phyloP scores from a whole-genome alignment of 2,797 vertebrate species.

The Acanthiza pusilla region DNA sequence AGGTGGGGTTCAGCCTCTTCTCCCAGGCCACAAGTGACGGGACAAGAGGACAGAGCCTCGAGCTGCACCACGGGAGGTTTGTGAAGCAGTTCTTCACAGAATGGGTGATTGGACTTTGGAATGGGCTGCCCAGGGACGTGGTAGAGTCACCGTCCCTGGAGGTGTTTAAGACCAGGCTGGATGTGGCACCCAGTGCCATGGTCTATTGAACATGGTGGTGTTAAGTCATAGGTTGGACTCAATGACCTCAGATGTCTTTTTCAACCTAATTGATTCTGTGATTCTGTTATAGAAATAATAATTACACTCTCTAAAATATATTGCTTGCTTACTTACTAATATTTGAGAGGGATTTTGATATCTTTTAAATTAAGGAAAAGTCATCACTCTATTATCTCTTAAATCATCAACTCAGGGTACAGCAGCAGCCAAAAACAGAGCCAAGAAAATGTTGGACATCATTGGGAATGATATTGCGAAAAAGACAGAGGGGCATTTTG shows the following conservation, averaged over 20 bases:
- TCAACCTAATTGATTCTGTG: not conserved
- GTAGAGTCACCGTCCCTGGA: too few species aligned
- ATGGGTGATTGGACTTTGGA: not conserved
- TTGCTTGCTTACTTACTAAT: not conserved
- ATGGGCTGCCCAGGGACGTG: not conserved
- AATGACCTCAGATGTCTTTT: not conserved
- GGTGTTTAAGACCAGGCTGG: not conserved
- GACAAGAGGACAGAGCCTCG: not conserved
- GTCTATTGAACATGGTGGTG: not conserved
- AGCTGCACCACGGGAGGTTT: not conserved
- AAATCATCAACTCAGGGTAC: not conserved
- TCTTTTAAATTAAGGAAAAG: not conserved
- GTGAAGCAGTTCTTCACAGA: not conserved
- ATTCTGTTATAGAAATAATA: not conserved
- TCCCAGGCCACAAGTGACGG: not conserved
- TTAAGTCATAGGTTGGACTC: not conserved
- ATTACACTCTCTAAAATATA: not conserved
- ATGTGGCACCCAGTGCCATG: too few species aligned
- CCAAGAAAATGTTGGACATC: not conserved
- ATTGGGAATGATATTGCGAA: not conserved
- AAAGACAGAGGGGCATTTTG: not conserved
- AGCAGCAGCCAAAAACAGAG: not conserved
- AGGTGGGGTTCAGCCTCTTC: not conserved
- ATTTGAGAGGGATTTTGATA: not conserved
- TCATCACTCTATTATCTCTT: not conserved